phyloP scores from a whole-genome alignment of 2,113 vertebrate genomes.

The Camelus dromedarius region DNA sequence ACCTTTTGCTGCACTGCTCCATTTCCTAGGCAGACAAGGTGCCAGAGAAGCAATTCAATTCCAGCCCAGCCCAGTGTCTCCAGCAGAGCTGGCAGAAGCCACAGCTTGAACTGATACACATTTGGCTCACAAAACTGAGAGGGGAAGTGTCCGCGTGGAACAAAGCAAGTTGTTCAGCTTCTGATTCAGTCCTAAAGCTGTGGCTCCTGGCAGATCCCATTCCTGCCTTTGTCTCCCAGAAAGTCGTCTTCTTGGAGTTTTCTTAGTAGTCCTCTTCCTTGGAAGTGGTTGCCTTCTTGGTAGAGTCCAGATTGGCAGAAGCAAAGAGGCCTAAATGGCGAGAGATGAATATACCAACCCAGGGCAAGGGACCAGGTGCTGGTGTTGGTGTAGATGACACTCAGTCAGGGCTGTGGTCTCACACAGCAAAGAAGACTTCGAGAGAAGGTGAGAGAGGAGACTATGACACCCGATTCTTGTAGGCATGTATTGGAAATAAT shows the following conservation, averaged over 20 bases:
- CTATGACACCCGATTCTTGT: background rate
- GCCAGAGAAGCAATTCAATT: background rate
- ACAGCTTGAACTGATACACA: background rate
- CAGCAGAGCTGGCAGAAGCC: background rate
- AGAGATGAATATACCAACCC: background rate
- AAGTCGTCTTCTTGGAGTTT: background rate
- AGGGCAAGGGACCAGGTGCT: background rate
- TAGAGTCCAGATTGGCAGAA: background rate
- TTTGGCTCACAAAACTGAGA: background rate
- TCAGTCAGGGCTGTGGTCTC: background rate
- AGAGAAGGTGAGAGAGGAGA: background rate
- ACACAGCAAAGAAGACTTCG: background rate
- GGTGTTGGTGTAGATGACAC: background rate
- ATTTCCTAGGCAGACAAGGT: constrained; percentile 4
- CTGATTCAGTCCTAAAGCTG: background rate
- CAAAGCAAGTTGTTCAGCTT: background rate
- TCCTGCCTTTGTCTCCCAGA: background rate
- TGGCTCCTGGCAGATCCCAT: background rate
- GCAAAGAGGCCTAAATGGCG: background rate
- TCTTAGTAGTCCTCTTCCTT: background rate
- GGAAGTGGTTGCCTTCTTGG: background rate
- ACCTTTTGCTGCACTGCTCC: background rate
- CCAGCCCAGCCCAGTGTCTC: background rate
- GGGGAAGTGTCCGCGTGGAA: background rate
- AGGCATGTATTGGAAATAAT: background rate